A percentile compares a stretch with the other conserved stretches of the same genome.
Conservation (phyloP, 2,113 vertebrate genomes). For the Corythoichthys intestinalis region DNA sequence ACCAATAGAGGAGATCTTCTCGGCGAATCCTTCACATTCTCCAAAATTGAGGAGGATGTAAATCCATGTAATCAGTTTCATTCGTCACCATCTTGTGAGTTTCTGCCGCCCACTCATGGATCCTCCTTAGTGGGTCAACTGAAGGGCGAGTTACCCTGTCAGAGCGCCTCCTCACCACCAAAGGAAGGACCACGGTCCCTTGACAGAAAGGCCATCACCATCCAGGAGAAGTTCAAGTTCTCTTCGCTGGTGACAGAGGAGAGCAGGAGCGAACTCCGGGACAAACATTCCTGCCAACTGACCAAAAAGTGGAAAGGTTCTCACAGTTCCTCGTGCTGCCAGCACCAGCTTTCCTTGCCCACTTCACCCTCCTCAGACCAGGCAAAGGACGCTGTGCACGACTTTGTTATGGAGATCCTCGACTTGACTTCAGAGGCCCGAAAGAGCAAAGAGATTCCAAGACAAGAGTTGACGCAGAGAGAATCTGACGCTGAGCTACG, state of each 20-base stretch:
- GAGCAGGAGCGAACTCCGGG: conserved; percentile 42
- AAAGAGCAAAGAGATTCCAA: conserved; percentile 82
- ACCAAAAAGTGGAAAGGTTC: conserved; percentile 26
- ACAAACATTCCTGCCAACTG: conserved; percentile 23
- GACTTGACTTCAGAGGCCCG: conserved; percentile 88
- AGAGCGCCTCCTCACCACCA: conserved; percentile 54
- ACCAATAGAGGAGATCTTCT: conserved; percentile 1
- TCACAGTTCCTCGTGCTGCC: conserved; percentile 70
- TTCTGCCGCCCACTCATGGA: conserved; percentile 22
- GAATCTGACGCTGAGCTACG: conserved; percentile 11
- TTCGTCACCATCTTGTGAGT: conserved; percentile 35
- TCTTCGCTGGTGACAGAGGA: conserved; percentile 65
- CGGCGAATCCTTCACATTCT: conserved; percentile 51
- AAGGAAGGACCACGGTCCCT: conserved; percentile 50
- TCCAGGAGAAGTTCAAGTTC: conserved; percentile 63
- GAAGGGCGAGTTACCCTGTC: conserved; percentile 72
- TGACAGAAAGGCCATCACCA: conserved; percentile 51
- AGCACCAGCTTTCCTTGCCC: conserved; percentile 44
- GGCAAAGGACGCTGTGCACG: conserved; percentile 79
- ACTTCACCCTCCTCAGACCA: conserved; percentile 13
- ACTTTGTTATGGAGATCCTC: conserved; percentile 94
- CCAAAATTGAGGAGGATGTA: conserved; percentile 55
- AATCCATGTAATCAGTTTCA: conserved; percentile 52
- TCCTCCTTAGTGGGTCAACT: conserved; percentile 71
- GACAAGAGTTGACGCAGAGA: conserved; percentile 60